Conservation (phyloP, 1,140 invertebrate genomes). For the Drosophila carrolli region DNA sequence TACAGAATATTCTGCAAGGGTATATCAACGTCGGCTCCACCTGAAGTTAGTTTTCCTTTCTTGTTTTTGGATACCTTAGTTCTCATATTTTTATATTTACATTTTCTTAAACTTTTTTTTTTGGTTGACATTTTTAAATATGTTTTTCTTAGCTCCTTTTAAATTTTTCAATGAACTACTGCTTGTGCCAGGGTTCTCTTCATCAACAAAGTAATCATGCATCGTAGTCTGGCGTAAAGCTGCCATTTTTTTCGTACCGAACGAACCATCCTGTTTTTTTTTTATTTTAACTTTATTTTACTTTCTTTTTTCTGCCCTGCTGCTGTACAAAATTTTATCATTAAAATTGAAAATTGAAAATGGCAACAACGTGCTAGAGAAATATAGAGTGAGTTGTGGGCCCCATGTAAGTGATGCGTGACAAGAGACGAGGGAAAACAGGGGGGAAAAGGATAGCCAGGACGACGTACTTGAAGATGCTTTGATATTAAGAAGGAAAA, state of each 20-base stretch:
- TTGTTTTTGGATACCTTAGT: no score
- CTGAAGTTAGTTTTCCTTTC: no score
- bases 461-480: slow-evolving; percentile 49
- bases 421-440: slow-evolving; percentile 28
- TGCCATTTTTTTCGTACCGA: slow-evolving; percentile 39
- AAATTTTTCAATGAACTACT: slow-evolving; percentile 1
- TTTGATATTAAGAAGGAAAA: slow-evolving; percentile 63
- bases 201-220: slow-evolving; percentile 81
- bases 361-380: slow-evolving; percentile 61
- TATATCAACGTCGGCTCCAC: no score
- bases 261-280: slow-evolving; percentile 15
- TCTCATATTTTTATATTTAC: no score
- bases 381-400: slow-evolving; percentile 28
- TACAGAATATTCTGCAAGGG: no score
- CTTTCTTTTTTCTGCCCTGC: slow-evolving; percentile 37
- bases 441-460: slow-evolving; percentile 7
- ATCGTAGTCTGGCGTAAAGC: slow-evolving; percentile 53
- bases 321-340: slow-evolving; percentile 78
- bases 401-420: slow-evolving; percentile 74
- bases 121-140: background rate
- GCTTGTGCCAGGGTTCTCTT: slow-evolving; percentile 64
- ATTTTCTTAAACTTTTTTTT: no score
- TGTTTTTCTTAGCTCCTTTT: background rate
- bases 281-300: slow-evolving; percentile 16
- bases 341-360: slow-evolving; percentile 83